Percentiles rank a stretch among this genome's conserved stretches.
Conservation (phyloP, 2,888 invertebrate genomes). For the Eristalinus sepulchralis region DNA sequence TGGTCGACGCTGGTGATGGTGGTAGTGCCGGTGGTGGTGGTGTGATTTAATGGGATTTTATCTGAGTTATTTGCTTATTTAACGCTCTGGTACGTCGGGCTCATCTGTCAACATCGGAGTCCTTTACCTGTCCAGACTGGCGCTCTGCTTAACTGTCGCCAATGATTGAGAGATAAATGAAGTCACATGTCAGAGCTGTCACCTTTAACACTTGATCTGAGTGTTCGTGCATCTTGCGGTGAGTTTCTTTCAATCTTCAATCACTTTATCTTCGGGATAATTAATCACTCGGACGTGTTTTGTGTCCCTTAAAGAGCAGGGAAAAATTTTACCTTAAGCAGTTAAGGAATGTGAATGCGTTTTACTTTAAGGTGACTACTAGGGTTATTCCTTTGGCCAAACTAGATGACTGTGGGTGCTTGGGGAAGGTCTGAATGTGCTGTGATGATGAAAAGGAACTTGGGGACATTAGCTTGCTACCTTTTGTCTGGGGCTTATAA, state of each 20-base stretch:
- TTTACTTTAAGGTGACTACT: too few species aligned
- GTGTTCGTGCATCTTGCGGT: not conserved
- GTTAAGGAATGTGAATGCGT: not conserved
- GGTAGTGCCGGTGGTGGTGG: not conserved
- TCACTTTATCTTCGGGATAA: not conserved
- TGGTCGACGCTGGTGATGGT: not conserved
- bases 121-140: conserved; percentile 39
- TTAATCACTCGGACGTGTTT: not conserved
- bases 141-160: conserved; percentile 48
- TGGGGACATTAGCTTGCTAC: too few species aligned
- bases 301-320: not conserved
- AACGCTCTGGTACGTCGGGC: conserved; percentile 71
- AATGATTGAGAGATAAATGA: conserved; percentile 68
- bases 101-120: conserved; percentile 70
- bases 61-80: conserved; percentile 72
- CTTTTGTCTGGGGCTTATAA: too few species aligned
- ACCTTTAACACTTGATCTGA: conserved; percentile 29
- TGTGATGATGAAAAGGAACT: too few species aligned
- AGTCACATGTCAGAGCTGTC: conserved; percentile 58
- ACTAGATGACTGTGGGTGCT: too few species aligned
- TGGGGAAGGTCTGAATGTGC: too few species aligned
- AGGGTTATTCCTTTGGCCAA: too few species aligned
- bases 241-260: conserved; percentile 24
- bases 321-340: not conserved
- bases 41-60: conserved; percentile 70